Evolutionary conservation across 2,797 vertebrate species (phyloP).

Genomic region (Malurus leucopterus): DNA sequence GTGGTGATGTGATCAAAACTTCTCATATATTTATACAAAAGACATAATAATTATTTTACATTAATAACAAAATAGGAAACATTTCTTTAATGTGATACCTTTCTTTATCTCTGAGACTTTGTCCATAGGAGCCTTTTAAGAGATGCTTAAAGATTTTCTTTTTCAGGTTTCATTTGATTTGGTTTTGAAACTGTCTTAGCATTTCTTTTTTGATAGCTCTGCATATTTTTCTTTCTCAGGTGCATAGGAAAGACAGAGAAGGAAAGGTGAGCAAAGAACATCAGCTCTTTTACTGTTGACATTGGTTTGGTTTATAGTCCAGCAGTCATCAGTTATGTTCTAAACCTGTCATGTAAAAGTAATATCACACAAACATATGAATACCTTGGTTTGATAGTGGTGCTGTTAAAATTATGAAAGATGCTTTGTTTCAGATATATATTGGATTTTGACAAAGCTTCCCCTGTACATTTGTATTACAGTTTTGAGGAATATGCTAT

Average conservation of each 20-base stretch:
- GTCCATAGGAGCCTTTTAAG: not conserved
- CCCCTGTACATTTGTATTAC: fast-evolving
- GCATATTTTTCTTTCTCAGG: not conserved
- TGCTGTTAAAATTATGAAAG: not conserved
- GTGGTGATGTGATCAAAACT: not conserved
- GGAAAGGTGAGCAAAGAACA: not conserved
- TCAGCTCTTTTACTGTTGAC: not conserved
- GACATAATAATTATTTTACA: not conserved
- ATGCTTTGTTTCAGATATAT: not conserved
- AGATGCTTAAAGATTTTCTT: not conserved
- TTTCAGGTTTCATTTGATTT: not conserved
- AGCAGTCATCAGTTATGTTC: not conserved
- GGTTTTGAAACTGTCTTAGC: not conserved
- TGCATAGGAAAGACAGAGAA: not conserved
- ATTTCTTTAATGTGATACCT: not conserved
- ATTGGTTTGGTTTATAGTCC: not conserved
- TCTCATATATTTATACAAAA: not conserved
- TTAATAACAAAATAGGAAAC: not conserved
- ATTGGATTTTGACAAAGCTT: not conserved
- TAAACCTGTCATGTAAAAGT: not conserved
- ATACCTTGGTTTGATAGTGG: not conserved
- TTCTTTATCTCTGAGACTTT: not conserved
- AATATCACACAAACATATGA: not conserved
- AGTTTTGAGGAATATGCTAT: not conserved
- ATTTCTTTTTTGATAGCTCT: not conserved